Base-by-base conservation (phyloP, 2,888 invertebrate species). In the Pollenia angustigena region DNA sequence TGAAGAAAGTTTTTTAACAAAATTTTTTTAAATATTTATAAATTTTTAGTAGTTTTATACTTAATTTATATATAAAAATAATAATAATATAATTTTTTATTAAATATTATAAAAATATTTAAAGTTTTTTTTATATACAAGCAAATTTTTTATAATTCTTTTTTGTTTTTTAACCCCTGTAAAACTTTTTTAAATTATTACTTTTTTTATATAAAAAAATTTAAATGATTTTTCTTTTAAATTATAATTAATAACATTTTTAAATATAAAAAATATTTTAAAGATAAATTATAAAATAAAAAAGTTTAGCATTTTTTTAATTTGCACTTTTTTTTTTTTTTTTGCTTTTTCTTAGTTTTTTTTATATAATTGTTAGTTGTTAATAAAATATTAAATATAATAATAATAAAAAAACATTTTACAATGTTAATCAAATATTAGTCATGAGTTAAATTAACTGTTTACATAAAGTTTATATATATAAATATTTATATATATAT, bases 271-370 rank as follows among this genome's bases (percentile, higher is more conserved):
- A 54, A 52, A 74, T 60, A 52, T 16, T 46, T 42, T 56, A 16
- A 56, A 23, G 50, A 50, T 46, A 68, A 75, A 79, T 32, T 72
- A 58, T 60, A 78, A 85, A 66, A 62, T 85, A 60, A 81, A 78
- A 86, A 79, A 80, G 84, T 74, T 32, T 74, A 85, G 84, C 84
- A 80, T 68, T 78, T 71, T 68, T 40, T 40, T 68, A 85, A 85
- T 85, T 85, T 85, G 84, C 84, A 85, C 90, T 85, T 90, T 90
- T 90, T 82, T 87, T 54, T 85, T 90, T 90, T 90, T 82, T 87
- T 54, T 50, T 32, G 32, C 32, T 58, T 89, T 88, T 88, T 89
- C 89, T 82, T 89, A 66, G 52, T 81, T 72, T 62, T 18, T 62
- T 32, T 6, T 58, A 40, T 32, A 32, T 32, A 32, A 32, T 74